phyloP scores from a whole-genome alignment of 2,113 vertebrate species.

The Daboia siamensis region DNA sequence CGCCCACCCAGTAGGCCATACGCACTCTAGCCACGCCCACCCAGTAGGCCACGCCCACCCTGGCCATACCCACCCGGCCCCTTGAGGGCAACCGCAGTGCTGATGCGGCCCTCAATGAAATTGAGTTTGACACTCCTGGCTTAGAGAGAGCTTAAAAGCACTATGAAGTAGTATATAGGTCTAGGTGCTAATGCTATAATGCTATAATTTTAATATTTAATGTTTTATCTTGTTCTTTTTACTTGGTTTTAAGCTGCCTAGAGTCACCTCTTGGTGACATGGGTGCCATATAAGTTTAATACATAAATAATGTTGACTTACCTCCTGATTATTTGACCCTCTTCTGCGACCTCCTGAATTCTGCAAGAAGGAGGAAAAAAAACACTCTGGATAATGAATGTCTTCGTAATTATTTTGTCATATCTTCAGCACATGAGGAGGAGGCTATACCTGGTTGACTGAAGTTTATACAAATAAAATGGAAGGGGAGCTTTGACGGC shows the following conservation, averaged over 20 bases:
- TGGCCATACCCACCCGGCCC: no score
- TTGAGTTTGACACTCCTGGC: no score
- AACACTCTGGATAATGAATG: not conserved
- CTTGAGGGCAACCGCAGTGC: no score
- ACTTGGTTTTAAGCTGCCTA: not conserved
- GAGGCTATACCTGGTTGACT: no score
- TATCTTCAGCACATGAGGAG: no score
- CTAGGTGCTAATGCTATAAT: not conserved
- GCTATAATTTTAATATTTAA: not conserved
- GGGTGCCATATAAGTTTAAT: not conserved
- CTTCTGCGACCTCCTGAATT: not conserved
- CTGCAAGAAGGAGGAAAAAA: not conserved
- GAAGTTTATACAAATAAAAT: no score
- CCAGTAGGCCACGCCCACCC: no score
- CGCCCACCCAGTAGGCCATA: no score
- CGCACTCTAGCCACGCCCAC: no score
- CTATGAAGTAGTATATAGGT: not conserved
- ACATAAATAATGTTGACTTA: not conserved
- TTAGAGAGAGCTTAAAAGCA: not conserved
- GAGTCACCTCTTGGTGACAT: not conserved
- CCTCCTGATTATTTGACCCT: not conserved
- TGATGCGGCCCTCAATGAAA: no score
- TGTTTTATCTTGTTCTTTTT: not conserved
- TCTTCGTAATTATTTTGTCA: not conserved
- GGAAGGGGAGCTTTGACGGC: no score